Base-by-base conservation (phyloP, 2,888 invertebrate species). In the Acanthacorydalis orientalis region DNA sequence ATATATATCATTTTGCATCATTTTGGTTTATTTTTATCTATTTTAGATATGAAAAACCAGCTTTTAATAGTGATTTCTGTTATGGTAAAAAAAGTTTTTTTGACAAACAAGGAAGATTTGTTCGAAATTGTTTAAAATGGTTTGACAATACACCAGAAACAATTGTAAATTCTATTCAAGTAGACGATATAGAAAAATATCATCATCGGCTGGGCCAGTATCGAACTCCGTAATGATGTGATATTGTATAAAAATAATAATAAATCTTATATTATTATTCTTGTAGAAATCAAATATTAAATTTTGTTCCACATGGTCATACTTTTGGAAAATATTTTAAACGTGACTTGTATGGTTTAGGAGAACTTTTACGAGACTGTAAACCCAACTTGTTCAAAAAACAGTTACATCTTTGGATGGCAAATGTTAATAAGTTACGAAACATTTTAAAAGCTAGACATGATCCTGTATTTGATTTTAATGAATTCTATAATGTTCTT, bases 91-190 rank as follows among this genome's bases (percentile, higher is more conserved):
- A 62, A 53, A 65, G 65, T 1, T 58, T 56, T 41, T 60, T 64
- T 23, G 73, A 74, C 55, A 67, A 66, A 48, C 60, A 69, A 51
- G 74, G 74, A 11, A 64, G 59, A 31, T 65, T 68, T 55, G 69
- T 65, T n/a, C 64, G 57, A 53, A 65, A 66, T 54, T 72, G 73
- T 54, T 4, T 70, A 11, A 50, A 53, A 55, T 55, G 73, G 73
- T 48, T 67, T 55, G 51, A 59, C 16, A 61, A 59, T 35, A 57
- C 61, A 43, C 62, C 63, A 43, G 54, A 62, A 2, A 55, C 65
- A 31, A 48, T 67, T n/a, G 56, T 53, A 7, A 70, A 63, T 53
- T 61, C 63, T 35, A 62, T 68, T 51, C 67, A 70, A 55, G 61
- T 70, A 1, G 65, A 73, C 54, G 64, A 60, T 51, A 56, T 60